Conservation (phyloP, 23 tunicate genomes). For the Halocynthia roretzi region DNA sequence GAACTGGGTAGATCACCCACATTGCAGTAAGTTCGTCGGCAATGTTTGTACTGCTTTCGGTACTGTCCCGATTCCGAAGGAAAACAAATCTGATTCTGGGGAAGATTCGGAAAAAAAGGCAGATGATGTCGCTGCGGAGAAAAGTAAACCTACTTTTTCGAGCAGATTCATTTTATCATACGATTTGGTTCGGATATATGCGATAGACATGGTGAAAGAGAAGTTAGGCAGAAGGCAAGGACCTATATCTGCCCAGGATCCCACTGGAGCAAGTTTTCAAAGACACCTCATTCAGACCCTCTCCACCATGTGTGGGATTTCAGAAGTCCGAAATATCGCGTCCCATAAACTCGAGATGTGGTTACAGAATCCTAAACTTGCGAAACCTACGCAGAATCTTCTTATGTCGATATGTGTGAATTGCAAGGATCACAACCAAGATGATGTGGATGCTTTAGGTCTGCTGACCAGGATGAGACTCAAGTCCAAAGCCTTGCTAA, state of each 20-base stretch:
- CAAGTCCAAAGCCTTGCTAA: constrained; percentile 39
- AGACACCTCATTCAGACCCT: constrained; percentile 51
- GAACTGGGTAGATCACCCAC: constrained; percentile 79
- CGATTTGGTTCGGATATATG: constrained; percentile 31
- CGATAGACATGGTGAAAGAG: constrained; percentile 54
- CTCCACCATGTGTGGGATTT: constrained; percentile 54
- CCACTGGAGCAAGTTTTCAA: constrained; percentile 33
- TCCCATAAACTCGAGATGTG: constrained; percentile 78
- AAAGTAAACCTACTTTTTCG: constrained; percentile 13
- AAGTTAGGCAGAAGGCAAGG: constrained; percentile 56
- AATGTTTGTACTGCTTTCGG: constrained; percentile 30
- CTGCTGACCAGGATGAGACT: constrained; percentile 48
- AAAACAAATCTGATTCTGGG: constrained; percentile 3
- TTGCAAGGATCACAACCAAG: constrained; percentile 67
- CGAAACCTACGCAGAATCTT: constrained; percentile 69
- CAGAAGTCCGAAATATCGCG: constrained; percentile 54
- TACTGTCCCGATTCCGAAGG: constrained; percentile 15
- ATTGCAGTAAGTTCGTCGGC: constrained; percentile 55
- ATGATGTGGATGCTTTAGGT: constrained; percentile 66
- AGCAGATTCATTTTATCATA: constrained; percentile 33
- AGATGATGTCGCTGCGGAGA: constrained; percentile 20
- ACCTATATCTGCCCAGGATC: constrained; percentile 29
- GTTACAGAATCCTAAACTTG: constrained; percentile 70
- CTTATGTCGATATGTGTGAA: constrained; percentile 72
- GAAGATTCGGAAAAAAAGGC: constrained; percentile 13